Evolutionary conservation across 2,113 vertebrate species (phyloP).

Genomic region (Astur gentilis): DNA sequence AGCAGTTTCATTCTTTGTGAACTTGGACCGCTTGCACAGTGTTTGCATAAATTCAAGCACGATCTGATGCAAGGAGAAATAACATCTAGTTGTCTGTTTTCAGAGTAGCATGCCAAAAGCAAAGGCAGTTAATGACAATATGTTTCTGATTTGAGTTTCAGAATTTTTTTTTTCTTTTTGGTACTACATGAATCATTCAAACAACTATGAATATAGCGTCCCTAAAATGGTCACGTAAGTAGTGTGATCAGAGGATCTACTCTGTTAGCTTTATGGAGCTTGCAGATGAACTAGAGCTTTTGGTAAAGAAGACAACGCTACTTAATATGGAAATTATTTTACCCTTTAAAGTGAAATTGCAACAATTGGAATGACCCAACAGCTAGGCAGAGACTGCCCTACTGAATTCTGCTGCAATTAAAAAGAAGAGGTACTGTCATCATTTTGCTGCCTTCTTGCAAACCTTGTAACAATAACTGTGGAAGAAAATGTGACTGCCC

Average conservation of each 20-base stretch:
- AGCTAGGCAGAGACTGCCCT: neutral
- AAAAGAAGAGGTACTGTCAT: neutral
- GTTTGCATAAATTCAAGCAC: neutral
- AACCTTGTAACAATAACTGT: neutral
- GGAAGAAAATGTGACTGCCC: neutral
- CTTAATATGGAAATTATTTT: neutral
- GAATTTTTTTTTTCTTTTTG: neutral
- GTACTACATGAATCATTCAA: neutral
- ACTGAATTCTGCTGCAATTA: neutral
- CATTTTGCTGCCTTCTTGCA: neutral
- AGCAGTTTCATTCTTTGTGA: conserved; percentile 2
- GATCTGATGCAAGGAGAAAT: neutral
- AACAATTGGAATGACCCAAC: neutral
- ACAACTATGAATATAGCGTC: neutral
- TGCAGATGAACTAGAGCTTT: neutral
- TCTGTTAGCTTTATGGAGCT: neutral
- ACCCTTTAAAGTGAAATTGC: neutral
- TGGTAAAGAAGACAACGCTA: neutral
- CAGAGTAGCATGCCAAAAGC: neutral
- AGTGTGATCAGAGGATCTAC: neutral
- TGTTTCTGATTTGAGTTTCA: neutral
- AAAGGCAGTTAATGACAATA: neutral
- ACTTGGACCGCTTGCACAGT: neutral
- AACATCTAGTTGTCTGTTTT: neutral
- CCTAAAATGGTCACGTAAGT: neutral